A percentile compares a stretch with the other conserved stretches of the same genome.
Conservation (phyloP, 2,113 vertebrate genomes). For the Peromyscus leucopus region DNA sequence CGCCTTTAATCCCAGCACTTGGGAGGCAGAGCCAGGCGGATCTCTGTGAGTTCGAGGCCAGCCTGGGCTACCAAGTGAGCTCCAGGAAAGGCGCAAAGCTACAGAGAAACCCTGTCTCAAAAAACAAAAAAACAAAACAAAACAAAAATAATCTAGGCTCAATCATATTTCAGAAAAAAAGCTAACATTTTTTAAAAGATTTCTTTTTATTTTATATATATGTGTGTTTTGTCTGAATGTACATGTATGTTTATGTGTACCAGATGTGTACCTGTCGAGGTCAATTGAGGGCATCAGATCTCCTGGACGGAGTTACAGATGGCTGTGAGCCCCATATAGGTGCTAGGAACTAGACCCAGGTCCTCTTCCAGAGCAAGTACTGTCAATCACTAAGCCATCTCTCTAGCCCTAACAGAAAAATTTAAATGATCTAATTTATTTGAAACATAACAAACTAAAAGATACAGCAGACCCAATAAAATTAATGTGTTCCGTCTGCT, state of each 20-base stretch:
- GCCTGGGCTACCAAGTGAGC: no score
- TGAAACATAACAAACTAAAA: conserved; percentile 51
- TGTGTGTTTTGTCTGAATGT: background rate
- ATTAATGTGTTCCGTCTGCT: background rate
- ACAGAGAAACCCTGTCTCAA: no score
- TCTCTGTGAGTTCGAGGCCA: no score
- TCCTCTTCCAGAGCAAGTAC: background rate
- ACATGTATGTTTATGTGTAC: background rate
- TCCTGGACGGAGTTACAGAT: background rate
- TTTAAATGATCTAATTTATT: conserved; percentile 8
- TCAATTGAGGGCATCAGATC: background rate
- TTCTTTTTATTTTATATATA: background rate
- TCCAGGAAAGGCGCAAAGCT: no score
- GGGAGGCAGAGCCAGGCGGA: no score
- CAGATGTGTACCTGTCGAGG: background rate
- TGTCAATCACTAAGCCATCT: background rate
- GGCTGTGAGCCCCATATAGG: background rate
- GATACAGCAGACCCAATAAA: conserved; percentile 38
- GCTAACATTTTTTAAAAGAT: background rate
- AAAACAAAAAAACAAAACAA: no score
- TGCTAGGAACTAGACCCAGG: background rate
- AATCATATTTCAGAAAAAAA: conserved; percentile 33
- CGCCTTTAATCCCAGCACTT: no score
- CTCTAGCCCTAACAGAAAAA: background rate
- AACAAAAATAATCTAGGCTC: background rate